Evolutionary conservation across 1,140 invertebrate species (phyloP).

Genomic region (Drosophila teissieri): DNA sequence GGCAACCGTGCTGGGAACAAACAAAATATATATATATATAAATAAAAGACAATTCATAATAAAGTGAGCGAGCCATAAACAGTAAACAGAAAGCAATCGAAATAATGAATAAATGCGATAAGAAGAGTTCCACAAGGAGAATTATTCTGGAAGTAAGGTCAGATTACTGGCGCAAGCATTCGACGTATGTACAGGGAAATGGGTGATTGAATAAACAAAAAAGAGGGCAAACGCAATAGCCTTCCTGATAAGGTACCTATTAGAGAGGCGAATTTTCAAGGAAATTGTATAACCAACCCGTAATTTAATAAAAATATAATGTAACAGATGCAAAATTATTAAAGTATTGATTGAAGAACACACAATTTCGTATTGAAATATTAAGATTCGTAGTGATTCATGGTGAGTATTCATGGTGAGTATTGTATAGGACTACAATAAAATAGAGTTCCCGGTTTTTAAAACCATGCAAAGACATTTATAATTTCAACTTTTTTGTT

Average conservation of each 20-base stretch:
- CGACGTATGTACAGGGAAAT: neutral
- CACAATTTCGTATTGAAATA: too few species aligned
- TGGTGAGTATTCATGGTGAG: too few species aligned
- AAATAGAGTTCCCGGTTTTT: too few species aligned
- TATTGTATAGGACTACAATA: too few species aligned
- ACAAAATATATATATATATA: neutral
- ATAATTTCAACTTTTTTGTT: too few species aligned
- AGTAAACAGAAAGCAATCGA: slow-evolving; percentile 14
- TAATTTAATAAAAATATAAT: too few species aligned
- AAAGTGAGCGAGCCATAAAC: too few species aligned
- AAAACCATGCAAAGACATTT: too few species aligned
- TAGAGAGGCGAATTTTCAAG: neutral
- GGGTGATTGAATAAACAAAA: neutral
- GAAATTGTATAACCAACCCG: too few species aligned
- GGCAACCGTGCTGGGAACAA: slow-evolving; percentile 74
- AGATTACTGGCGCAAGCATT: slow-evolving; percentile 14
- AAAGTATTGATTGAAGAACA: too few species aligned
- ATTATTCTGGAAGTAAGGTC: slow-evolving; percentile 8
- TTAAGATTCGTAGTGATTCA: too few species aligned
- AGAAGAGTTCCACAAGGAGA: neutral
- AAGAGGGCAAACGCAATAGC: neutral
- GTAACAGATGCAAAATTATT: too few species aligned
- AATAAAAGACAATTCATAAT: slow-evolving; percentile 5
- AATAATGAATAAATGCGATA: slow-evolving; percentile 31
- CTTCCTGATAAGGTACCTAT: neutral